These are phyloP conservation scores for Gryllus bimaculatus DNA, from an alignment of 1,140 invertebrate species.

Conservation along the genomic window DNA sequence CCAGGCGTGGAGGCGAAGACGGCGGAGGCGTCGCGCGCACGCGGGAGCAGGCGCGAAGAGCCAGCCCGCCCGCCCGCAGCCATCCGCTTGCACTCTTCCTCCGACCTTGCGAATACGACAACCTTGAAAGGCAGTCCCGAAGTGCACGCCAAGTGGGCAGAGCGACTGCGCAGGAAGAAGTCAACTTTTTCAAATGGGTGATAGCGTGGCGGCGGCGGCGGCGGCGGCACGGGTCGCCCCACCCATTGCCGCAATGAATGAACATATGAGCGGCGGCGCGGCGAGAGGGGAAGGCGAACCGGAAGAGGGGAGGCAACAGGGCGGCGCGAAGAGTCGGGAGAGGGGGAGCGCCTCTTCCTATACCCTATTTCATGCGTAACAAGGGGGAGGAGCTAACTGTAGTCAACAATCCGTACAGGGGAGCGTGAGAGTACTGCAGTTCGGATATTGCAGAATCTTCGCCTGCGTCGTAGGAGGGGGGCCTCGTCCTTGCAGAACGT, in stretches of 20 bases:
- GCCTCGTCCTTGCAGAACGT: no score
- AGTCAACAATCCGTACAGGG: not conserved
- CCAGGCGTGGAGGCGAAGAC: no score
- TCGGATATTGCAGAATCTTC: not conserved
- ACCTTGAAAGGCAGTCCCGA: not conserved
- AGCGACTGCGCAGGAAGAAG: not conserved
- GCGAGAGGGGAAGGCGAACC: not conserved
- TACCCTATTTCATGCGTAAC: conserved; percentile 1
- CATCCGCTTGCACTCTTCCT: not conserved
- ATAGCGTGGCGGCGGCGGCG: not conserved
- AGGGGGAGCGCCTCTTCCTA: not conserved
- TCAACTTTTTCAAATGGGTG: not conserved
- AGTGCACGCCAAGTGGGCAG: not conserved
- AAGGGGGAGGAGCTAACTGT: not conserved
- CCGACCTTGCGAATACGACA: not conserved
- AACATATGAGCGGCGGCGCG: not conserved
- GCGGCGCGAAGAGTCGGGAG: not conserved
- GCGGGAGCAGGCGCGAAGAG: no score
- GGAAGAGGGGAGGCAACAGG: not conserved
- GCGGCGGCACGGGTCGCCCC: not conserved
- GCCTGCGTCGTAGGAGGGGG: no score
- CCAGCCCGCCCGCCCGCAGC: not conserved
- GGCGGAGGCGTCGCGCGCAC: no score
- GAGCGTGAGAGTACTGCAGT: not conserved
- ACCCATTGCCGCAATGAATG: not conserved